These are phyloP conservation scores for Belonocnema kinseyi DNA, from an alignment of 1,140 invertebrate species.

Conservation along the genomic window DNA sequence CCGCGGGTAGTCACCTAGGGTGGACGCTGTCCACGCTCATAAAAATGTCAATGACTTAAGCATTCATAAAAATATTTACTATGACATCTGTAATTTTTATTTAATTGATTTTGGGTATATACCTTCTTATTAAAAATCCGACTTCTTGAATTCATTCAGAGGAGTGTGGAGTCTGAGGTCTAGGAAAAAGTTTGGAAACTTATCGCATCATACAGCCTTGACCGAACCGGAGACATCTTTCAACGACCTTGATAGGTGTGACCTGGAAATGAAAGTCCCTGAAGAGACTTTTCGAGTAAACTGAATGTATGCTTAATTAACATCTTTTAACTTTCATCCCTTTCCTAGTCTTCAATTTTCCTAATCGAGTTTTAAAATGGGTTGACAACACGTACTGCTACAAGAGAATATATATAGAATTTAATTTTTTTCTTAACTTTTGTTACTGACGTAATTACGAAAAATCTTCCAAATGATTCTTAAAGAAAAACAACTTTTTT, in stretches of 20 bases:
- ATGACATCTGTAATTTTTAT: too few relatives aligned
- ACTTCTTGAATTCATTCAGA: not conserved
- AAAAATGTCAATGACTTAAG: not conserved
- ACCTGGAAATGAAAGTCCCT: not conserved
- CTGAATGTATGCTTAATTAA: not conserved
- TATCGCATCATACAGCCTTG: constrained; percentile 46
- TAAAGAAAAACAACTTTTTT: too few relatives aligned
- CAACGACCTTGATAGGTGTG: constrained; percentile 39
- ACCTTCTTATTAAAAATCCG: too few relatives aligned
- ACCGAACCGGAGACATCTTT: constrained; percentile 43
- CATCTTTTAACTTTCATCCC: not conserved
- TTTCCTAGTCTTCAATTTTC: not conserved
- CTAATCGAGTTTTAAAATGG: not conserved
- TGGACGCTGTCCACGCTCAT: not conserved
- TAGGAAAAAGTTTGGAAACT: not conserved
- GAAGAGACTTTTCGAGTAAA: not conserved
- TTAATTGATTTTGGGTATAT: too few relatives aligned
- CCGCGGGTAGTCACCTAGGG: constrained; percentile 2
- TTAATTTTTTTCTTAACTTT: too few relatives aligned
- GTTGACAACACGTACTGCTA: too few relatives aligned
- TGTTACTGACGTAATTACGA: too few relatives aligned
- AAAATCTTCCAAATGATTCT: too few relatives aligned
- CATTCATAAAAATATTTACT: too few relatives aligned
- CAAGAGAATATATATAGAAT: too few relatives aligned
- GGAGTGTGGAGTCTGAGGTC: not conserved